These are phyloP conservation scores for Corythornis madagascariensis DNA, from an alignment of 2,113 vertebrate species.

Conservation along the genomic window DNA sequence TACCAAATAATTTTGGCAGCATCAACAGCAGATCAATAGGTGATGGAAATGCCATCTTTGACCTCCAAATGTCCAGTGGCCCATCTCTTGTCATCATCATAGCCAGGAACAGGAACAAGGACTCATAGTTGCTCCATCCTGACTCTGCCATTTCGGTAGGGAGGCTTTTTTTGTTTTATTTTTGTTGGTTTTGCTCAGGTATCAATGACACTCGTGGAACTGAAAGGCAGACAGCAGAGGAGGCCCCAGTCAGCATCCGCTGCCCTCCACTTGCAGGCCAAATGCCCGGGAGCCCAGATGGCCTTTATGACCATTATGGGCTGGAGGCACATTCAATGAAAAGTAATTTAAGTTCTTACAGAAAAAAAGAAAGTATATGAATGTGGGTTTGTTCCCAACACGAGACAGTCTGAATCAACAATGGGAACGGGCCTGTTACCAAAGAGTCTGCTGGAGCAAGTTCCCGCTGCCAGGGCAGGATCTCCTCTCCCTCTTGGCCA, in stretches of 20 bases:
- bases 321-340: slow-evolving; percentile 49
- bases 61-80: neutral
- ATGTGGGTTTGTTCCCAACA: slow-evolving; percentile 70
- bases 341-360: slow-evolving; percentile 65
- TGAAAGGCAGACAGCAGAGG: neutral
- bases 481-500: slow-evolving; percentile 66
- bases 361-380: slow-evolving; percentile 31
- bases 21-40: neutral
- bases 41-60: neutral
- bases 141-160: too few species aligned
- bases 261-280: neutral
- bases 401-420: slow-evolving; percentile 74
- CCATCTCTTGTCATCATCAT: neutral
- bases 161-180: neutral
- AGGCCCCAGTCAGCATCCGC: neutral
- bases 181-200: neutral
- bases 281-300: neutral
- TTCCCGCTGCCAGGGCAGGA: slow-evolving; percentile 55
- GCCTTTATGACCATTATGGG: slow-evolving; percentile 49
- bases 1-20: neutral
- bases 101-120: neutral
- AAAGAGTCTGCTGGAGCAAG: slow-evolving; percentile 69
- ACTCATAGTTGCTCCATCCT: neutral
- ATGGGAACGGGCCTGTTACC: slow-evolving; percentile 63
- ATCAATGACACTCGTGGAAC: neutral